These are phyloP conservation scores for Teleopsis dalmanni DNA, from an alignment of 1,140 invertebrate genomes.

Conservation along the genomic window DNA sequence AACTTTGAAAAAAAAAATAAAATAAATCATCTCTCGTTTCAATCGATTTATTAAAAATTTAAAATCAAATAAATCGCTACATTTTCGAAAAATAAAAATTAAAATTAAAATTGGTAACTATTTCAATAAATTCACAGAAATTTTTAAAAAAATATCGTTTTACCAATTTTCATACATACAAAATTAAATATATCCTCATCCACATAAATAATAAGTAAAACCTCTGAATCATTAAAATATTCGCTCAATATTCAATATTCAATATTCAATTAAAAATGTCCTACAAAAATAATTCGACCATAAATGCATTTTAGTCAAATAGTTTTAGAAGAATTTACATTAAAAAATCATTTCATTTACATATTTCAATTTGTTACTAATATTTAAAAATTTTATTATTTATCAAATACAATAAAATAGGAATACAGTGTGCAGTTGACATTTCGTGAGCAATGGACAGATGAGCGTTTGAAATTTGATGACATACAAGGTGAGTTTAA, in stretches of 20 bases:
- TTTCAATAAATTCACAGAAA: not conserved
- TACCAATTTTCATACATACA: not conserved
- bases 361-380: not conserved
- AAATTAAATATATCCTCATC: not conserved
- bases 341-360: not conserved
- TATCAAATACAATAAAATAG: conserved; percentile 43
- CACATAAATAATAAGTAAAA: not conserved
- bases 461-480: conserved; percentile 83
- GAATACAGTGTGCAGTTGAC: conserved; percentile 94
- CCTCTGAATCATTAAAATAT: not conserved
- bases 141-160: not conserved
- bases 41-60: no score
- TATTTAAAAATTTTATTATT: not conserved
- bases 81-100: not conserved
- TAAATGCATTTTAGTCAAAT: not conserved
- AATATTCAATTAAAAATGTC: not conserved
- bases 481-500: conserved; percentile 66
- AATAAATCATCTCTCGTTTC: no score
- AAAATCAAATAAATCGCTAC: not conserved
- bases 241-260: not conserved
- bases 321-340: not conserved
- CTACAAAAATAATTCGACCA: not conserved
- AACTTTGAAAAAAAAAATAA: no score
- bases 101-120: no score
- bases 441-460: conserved; percentile 92